These are phyloP conservation scores for Labeo rohita DNA, from an alignment of 2,113 vertebrate genomes.

Conservation along the genomic window DNA sequence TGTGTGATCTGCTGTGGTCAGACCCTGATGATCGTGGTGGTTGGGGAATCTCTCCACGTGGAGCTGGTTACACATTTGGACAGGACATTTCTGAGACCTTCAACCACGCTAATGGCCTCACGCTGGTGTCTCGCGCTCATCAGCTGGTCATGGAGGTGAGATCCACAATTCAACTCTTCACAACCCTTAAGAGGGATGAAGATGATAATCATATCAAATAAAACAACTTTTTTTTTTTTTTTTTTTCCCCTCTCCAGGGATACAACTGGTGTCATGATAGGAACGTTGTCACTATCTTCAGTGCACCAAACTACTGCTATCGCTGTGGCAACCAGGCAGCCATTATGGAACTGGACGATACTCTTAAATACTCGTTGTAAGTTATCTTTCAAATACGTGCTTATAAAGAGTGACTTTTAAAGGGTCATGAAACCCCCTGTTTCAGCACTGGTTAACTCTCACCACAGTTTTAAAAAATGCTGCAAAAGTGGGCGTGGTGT, in stretches of 20 bases:
- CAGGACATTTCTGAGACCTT: slow-evolving; percentile 94
- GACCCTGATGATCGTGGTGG: slow-evolving; percentile 91
- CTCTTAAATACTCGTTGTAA: slow-evolving; percentile 95
- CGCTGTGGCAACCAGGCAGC: slow-evolving; percentile 93
- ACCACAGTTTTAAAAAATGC: no score
- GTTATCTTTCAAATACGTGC: slow-evolving; percentile 60
- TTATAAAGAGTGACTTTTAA: background rate
- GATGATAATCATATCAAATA: background rate
- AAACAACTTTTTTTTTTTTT: background rate
- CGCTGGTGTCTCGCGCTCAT: slow-evolving; percentile 90
- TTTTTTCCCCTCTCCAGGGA: slow-evolving; percentile 69
- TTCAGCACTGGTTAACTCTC: no score
- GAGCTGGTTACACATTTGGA: slow-evolving; percentile 90
- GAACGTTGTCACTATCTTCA: slow-evolving; percentile 93
- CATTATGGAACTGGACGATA: slow-evolving; percentile 94
- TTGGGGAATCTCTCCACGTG: slow-evolving; percentile 91
- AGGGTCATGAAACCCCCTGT: no score
- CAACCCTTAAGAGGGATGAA: background rate
- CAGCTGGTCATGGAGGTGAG: slow-evolving; percentile 91
- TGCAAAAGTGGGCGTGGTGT: no score
- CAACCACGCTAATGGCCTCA: slow-evolving; percentile 92
- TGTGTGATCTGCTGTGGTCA: slow-evolving; percentile 93
- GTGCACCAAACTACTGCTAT: slow-evolving; percentile 93
- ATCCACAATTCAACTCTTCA: background rate
- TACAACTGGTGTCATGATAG: slow-evolving; percentile 94